phyloP scores from a whole-genome alignment of 53 echinoderm and acorn worm genomes.

The Hippasteria phrygiana region DNA sequence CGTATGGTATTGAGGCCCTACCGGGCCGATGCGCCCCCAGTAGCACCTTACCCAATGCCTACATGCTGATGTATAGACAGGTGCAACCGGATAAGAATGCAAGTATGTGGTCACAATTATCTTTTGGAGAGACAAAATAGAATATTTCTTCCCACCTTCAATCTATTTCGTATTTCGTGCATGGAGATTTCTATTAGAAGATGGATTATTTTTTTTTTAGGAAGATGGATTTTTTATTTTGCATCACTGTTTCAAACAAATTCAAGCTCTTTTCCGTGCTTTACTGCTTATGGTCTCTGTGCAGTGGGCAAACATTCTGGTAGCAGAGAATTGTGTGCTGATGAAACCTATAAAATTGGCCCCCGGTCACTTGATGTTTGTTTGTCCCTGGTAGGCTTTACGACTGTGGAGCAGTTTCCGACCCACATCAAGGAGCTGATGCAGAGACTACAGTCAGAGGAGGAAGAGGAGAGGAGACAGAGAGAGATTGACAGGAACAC shows the following conservation, averaged over 20 bases:
- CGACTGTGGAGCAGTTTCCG: conserved; percentile 80
- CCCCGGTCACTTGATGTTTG: not conserved
- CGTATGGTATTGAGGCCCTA: conserved; percentile 81
- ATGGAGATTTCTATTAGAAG: no score
- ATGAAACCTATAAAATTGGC: not conserved
- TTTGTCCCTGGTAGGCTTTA: conserved; percentile 66
- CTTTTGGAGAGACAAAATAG: no score
- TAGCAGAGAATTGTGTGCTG: no score
- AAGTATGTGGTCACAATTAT: no score
- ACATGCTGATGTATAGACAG: conserved; percentile 98
- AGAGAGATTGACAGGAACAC: conserved; percentile 96
- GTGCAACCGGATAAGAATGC: conserved; percentile 81
- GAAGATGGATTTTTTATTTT: no score
- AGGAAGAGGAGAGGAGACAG: conserved; percentile 87
- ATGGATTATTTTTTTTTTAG: no score
- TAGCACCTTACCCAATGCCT: conserved; percentile 89
- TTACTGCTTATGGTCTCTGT: no score
- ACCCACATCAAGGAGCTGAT: conserved; percentile 77
- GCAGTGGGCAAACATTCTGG: no score
- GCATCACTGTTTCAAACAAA: no score
- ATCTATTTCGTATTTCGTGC: no score
- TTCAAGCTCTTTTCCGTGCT: no score
- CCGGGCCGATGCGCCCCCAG: conserved; percentile 84
- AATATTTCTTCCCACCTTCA: no score
- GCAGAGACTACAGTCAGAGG: conserved; percentile 78